A percentile compares a stretch with the other conserved stretches of the same genome.
These are phyloP conservation scores for Ovis canadensis DNA, from an alignment of 2,113 vertebrate genomes.

Conservation along the genomic window DNA sequence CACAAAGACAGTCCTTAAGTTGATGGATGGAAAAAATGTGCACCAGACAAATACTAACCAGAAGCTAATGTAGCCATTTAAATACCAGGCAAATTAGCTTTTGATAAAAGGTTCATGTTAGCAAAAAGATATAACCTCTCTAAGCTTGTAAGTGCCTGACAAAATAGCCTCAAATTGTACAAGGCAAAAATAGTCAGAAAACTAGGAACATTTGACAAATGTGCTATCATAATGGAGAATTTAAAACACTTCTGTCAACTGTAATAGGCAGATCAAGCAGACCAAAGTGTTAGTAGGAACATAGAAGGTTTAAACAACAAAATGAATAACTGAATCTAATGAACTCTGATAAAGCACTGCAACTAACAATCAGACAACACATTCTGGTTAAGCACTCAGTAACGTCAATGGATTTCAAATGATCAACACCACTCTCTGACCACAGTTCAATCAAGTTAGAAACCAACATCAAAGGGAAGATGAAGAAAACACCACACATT, in stretches of 20 bases:
- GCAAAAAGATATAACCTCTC: background rate
- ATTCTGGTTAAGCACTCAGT: background rate
- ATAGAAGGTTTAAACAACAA: background rate
- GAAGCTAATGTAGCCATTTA: background rate
- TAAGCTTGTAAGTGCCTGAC: background rate
- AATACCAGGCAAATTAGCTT: background rate
- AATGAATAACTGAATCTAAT: background rate
- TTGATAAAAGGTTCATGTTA: background rate
- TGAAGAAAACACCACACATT: background rate
- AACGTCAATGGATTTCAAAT: background rate
- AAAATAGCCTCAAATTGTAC: background rate
- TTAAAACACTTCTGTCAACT: background rate
- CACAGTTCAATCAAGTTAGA: background rate
- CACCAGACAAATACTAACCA: background rate
- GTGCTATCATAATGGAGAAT: background rate
- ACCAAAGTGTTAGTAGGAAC: background rate
- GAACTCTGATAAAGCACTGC: background rate
- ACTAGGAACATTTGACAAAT: background rate
- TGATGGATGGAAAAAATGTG: background rate
- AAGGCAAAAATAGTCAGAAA: background rate
- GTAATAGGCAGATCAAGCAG: background rate
- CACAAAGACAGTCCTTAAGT: background rate
- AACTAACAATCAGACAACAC: background rate
- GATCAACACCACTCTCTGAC: background rate
- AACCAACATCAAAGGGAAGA: background rate